phyloP scores from a whole-genome alignment of 2,888 invertebrate genomes.

The Chrysolina oricalcia region DNA sequence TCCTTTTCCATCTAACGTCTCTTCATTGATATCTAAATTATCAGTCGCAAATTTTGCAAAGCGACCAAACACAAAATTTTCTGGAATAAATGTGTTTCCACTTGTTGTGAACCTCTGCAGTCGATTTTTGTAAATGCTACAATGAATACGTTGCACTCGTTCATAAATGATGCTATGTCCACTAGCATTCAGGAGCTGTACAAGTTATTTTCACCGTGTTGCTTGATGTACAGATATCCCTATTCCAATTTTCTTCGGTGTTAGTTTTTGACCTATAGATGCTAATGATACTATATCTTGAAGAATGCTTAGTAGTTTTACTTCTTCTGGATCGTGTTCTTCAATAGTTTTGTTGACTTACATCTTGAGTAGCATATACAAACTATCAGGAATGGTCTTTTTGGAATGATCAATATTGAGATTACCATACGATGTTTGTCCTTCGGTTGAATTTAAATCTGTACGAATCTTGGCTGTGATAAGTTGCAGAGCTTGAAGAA shows the following conservation, averaged over 20 bases:
- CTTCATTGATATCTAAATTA: not conserved
- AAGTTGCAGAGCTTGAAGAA: no score
- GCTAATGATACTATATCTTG: not conserved
- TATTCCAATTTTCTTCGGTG: not conserved
- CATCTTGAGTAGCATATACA: not conserved
- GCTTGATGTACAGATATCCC: no score
- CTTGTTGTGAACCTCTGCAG: not conserved
- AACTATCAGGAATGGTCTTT: not conserved
- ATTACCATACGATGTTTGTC: not conserved
- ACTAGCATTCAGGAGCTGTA: not conserved
- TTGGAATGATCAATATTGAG: not conserved
- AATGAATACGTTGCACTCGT: not conserved
- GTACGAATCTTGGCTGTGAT: no score
- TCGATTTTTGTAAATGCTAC: not conserved
- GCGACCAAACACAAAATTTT: slow-evolving; percentile 18
- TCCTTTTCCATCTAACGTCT: not conserved
- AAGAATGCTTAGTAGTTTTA: not conserved
- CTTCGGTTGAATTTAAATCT: no score
- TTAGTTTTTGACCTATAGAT: not conserved
- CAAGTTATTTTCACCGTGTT: not conserved
- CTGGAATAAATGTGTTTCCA: not conserved
- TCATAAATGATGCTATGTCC: not conserved
- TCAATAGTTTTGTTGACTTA: not conserved
- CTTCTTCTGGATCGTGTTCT: not conserved
- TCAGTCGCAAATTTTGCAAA: not conserved